Evolutionary conservation across 2,113 vertebrate genomes (phyloP).

Genomic region (Sorex araneus): DNA sequence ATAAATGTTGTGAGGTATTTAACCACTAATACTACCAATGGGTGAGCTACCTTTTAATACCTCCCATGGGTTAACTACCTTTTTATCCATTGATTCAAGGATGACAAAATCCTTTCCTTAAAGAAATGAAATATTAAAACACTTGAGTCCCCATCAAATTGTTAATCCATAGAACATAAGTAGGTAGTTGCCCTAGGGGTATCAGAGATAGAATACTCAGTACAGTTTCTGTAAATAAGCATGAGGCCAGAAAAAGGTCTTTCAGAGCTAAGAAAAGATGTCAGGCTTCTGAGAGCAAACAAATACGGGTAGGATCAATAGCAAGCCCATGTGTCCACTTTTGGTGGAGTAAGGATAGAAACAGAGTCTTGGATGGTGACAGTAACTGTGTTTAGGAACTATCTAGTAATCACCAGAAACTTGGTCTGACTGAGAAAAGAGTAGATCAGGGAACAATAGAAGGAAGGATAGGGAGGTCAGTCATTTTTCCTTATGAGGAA

Average conservation of each 20-base stretch:
- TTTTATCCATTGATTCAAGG: too few relatives aligned
- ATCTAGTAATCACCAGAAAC: neutral
- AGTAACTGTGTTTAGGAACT: neutral
- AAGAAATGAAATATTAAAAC: neutral
- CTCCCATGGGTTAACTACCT: too few relatives aligned
- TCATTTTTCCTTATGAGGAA: neutral
- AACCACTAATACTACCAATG: too few relatives aligned
- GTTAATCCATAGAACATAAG: neutral
- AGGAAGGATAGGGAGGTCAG: neutral
- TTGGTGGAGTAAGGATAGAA: too few relatives aligned
- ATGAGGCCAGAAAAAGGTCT: too few relatives aligned
- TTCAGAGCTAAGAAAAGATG: neutral
- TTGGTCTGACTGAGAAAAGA: neutral
- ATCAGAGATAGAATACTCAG: neutral
- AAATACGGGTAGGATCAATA: neutral
- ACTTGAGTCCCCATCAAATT: neutral
- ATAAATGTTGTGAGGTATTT: too few relatives aligned
- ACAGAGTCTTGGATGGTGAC: neutral
- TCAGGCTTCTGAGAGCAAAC: neutral
- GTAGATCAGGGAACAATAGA: neutral
- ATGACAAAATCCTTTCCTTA: constrained; percentile 10
- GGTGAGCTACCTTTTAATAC: too few relatives aligned
- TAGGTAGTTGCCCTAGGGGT: neutral
- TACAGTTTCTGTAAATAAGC: neutral
- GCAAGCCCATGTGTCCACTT: neutral